Conservation (phyloP, 53 echinoderm and acorn worm species). For the Holothuria leucospilota region DNA sequence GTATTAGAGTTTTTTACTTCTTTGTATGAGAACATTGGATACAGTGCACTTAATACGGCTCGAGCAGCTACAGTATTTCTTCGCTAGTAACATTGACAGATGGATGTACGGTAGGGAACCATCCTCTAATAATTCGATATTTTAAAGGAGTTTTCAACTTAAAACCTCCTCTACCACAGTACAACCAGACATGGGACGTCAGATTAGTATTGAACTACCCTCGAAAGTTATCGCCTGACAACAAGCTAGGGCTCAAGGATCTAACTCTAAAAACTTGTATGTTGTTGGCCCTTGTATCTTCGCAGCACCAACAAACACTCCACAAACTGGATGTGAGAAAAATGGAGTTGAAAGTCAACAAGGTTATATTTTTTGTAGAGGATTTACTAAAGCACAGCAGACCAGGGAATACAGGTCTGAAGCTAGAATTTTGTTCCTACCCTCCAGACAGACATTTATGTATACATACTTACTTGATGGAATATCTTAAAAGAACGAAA, state of each 20-base stretch:
- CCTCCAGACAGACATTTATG: too few relatives aligned
- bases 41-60: slow-evolving; percentile 7
- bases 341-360: neutral
- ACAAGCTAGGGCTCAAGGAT: neutral
- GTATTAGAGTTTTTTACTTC: neutral
- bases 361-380: neutral
- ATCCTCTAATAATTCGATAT: too few relatives aligned
- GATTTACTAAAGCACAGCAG: neutral
- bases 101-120: neutral
- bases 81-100: neutral
- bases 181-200: neutral
- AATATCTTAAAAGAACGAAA: too few relatives aligned
- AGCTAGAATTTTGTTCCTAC: neutral
- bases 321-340: neutral
- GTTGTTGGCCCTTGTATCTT: neutral
- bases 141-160: slow-evolving; percentile 7
- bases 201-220: neutral
- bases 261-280: slow-evolving; percentile 9
- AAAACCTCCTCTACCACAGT: neutral
- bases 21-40: neutral
- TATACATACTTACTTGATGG: slow-evolving; percentile 5
- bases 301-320: neutral
- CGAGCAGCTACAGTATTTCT: neutral
- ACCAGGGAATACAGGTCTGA: neutral
- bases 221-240: neutral